Conservation (phyloP, 2,113 vertebrate species). For the Noctilio leporinus region DNA sequence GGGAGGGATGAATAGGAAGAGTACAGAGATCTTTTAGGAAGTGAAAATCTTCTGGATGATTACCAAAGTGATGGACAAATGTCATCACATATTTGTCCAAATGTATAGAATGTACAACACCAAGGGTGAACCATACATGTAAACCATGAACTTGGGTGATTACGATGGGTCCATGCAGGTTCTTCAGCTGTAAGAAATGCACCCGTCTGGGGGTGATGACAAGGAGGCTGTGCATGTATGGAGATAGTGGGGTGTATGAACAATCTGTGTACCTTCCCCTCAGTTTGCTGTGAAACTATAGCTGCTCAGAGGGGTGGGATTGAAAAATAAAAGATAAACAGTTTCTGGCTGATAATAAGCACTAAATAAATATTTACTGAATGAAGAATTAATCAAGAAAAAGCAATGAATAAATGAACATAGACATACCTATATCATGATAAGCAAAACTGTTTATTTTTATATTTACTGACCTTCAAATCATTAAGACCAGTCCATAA, state of each 20-base stretch:
- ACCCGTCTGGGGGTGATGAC: background rate
- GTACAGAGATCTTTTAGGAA: background rate
- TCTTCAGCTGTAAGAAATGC: background rate
- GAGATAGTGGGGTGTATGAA: no score
- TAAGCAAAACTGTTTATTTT: no score
- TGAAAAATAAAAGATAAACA: background rate
- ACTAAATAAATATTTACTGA: background rate
- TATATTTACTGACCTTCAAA: slow-evolving; percentile 77
- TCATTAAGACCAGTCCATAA: slow-evolving; percentile 88
- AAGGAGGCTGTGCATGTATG: background rate
- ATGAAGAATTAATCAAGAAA: background rate
- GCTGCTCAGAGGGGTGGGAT: background rate
- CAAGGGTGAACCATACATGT: background rate
- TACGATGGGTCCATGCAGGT: no score
- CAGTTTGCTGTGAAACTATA: background rate
- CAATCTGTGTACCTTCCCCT: background rate
- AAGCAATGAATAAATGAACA: background rate
- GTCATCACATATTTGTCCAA: background rate
- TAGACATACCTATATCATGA: background rate
- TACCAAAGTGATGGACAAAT: background rate
- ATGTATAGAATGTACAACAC: background rate
- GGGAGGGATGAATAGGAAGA: background rate
- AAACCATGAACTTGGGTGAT: background rate
- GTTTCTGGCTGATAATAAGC: background rate
- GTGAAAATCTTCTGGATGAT: background rate